Evolutionary conservation across 2,113 vertebrate species (phyloP), one percentile per base, ranked within the genome.

Genomic region (Eulemur rufifrons): DNA sequence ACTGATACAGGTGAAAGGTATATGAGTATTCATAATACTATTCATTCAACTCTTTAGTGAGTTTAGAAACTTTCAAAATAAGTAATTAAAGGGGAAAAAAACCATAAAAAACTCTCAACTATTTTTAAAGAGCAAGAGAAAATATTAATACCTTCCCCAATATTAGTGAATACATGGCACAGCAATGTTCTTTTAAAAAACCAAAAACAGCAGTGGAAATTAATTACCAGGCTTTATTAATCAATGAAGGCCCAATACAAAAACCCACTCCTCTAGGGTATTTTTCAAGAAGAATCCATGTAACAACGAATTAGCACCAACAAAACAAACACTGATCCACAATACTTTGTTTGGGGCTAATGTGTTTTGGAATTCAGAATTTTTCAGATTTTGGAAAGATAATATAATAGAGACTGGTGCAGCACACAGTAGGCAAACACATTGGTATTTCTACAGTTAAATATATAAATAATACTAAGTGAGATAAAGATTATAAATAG

Each of bases 361-460:
- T 66, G 45, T 89, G 59, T 47, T 95, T 85, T 86, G 50, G 50
- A 86, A 93, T 59, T 90, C 34, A 89, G 25, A 61, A 34, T 66
- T 74, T 69, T 89, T 86, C n/a, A 66, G 34, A 89, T 84, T 92
- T 96, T 77, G 8, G 27, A 34, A 92, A 83, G 77, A 56, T 54
- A 88, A 78, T 52, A 63, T 71, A 39, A 39, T 39, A 39, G 37
- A 21, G 29, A 76, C 29, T 52, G 23, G 80, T 37, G 5, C 34
- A 92, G 89, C 32, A 84, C 8, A 21, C 73, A 63, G 15, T n/a
- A 77, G 29, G n/a, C 71, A 93, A 78, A 89, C 25, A 63, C 50
- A 93, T 81, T 50, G 45, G 56, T 68, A 64, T 66, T 74, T 88
- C 32, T 74, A 66, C 39, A 68, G 50, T 74, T 92, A 47, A 66